phyloP scores from a whole-genome alignment of 2,888 invertebrate genomes.

The Nemoura dubitans region DNA sequence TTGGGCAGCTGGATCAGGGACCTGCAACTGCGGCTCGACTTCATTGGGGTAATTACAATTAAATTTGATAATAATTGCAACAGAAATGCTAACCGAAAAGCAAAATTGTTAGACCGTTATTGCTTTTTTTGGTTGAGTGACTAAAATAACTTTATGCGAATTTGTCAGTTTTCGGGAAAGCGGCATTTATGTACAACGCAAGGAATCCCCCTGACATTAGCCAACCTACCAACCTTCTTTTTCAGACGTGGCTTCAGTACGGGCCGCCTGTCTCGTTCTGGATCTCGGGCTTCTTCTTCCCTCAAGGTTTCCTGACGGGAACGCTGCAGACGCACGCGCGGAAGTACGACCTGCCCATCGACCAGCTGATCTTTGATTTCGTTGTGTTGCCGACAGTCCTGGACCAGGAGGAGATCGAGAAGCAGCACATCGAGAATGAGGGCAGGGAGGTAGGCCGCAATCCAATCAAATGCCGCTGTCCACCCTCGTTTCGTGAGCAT shows the following conservation, averaged over 20 bases:
- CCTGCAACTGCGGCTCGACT: constrained; percentile 80
- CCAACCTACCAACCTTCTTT: constrained; percentile 49
- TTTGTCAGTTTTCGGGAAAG: no score
- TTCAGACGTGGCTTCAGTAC: constrained; percentile 71
- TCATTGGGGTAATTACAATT: constrained; percentile 70
- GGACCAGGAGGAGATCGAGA: constrained; percentile 74
- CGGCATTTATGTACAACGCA: no score
- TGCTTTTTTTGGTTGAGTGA: no score
- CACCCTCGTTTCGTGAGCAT: no score
- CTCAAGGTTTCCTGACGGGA: constrained; percentile 92
- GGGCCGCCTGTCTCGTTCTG: constrained; percentile 85
- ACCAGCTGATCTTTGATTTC: constrained; percentile 85
- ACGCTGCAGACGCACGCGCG: constrained; percentile 89
- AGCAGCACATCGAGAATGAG: constrained; percentile 56
- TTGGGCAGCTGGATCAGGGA: constrained; percentile 89
- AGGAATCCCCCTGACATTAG: no score
- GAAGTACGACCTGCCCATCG: constrained; percentile 86
- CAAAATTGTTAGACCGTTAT: no score
- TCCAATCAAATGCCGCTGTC: no score
- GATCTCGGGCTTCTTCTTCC: constrained; percentile 94
- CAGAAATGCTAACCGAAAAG: no score
- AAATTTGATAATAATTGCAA: background rate
- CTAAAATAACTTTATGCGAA: no score
- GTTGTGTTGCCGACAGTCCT: constrained; percentile 66
- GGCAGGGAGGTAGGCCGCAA: constrained; percentile 23